A percentile compares a stretch with the other conserved stretches of the same genome.
Conservation (phyloP, 2,113 vertebrate genomes). For the Salvelinus fontinalis region DNA sequence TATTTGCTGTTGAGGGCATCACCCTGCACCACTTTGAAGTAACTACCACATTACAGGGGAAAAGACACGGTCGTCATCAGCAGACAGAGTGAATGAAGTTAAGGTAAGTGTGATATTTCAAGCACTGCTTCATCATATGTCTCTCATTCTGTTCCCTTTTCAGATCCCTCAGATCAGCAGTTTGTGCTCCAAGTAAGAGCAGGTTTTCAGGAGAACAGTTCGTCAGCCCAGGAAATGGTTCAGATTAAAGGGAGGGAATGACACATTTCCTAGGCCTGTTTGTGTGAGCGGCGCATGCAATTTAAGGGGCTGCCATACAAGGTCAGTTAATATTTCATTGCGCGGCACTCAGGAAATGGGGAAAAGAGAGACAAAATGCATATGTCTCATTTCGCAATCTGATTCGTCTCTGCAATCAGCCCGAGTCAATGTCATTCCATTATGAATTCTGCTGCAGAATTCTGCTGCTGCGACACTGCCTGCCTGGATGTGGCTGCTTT, state of each 20-base stretch:
- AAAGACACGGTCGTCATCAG: conserved; percentile 28
- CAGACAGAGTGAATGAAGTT: conserved; percentile 45
- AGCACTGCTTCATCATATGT: conserved; percentile 5
- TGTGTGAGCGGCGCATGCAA: conserved; percentile 64
- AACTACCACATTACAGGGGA: not conserved
- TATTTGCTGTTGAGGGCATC: no score
- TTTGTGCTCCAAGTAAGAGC: conserved; percentile 54
- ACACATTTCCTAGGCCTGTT: conserved; percentile 65
- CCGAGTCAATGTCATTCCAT: conserved; percentile 67
- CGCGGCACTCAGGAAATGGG: conserved; percentile 18
- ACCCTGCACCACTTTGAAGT: conserved; percentile 7
- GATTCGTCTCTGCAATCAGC: conserved; percentile 73
- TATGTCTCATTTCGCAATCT: conserved; percentile 72
- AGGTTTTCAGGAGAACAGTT: conserved; percentile 32
- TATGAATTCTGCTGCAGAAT: conserved; percentile 62
- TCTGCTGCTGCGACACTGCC: conserved; percentile 37
- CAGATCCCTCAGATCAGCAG: conserved; percentile 58
- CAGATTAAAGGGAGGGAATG: conserved; percentile 74
- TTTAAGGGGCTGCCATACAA: conserved; percentile 63
- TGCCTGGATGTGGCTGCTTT: conserved; percentile 18
- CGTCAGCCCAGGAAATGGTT: conserved; percentile 57
- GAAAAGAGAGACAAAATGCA: conserved; percentile 47
- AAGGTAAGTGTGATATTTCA: conserved; percentile 33
- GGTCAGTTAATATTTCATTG: conserved; percentile 74
- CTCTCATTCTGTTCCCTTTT: conserved; percentile 44